Evolutionary conservation across 2,113 vertebrate genomes (phyloP).

Genomic region (Onychorhynchus coronatus): DNA sequence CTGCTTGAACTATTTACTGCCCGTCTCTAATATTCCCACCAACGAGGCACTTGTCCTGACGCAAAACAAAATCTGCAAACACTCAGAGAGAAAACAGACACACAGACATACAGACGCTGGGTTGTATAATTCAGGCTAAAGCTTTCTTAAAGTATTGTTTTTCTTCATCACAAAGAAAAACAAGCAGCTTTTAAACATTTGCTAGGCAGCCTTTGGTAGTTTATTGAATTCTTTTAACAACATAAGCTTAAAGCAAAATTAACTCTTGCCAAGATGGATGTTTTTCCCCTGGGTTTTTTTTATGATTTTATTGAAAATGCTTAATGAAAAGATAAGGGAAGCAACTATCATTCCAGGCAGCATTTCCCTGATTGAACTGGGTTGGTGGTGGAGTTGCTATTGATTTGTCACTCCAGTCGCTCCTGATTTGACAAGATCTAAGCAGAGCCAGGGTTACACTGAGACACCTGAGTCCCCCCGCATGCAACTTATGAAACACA

Average conservation of each 20-base stretch:
- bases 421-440: neutral
- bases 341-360: neutral
- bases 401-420: neutral
- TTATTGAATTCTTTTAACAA: neutral
- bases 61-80: neutral
- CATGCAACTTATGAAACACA: neutral
- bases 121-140: neutral
- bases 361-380: neutral
- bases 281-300: neutral
- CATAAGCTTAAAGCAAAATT: neutral
- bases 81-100: neutral
- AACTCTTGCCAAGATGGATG: neutral
- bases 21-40: neutral
- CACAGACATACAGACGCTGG: neutral
- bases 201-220: neutral
- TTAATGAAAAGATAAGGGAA: neutral
- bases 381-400: neutral
- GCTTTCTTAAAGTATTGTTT: neutral
- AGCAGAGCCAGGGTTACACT: neutral
- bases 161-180: neutral
- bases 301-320: neutral
- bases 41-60: neutral
- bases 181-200: neutral
- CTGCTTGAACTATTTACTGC: neutral
- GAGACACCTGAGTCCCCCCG: accelerated